phyloP scores from a whole-genome alignment of 2,797 vertebrate species.

The Oreonectes daqikongensis region DNA sequence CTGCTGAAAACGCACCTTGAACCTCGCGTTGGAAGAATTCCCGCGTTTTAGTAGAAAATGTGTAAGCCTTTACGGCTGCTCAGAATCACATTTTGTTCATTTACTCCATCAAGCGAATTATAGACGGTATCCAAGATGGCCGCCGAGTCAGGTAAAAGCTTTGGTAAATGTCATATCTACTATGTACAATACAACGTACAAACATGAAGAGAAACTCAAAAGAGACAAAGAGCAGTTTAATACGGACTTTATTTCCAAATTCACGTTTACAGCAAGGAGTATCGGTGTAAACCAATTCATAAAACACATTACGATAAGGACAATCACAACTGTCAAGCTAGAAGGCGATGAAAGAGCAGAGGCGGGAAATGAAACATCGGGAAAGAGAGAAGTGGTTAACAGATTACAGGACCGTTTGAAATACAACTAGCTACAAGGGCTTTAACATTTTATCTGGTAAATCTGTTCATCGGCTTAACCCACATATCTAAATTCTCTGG shows the following conservation, averaged over 20 bases:
- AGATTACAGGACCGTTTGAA: conserved; percentile 22
- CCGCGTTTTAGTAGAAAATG: too few species aligned
- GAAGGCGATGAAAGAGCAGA: conserved; percentile 54
- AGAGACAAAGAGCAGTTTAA: conserved; percentile 48
- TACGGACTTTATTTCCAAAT: conserved; percentile 89
- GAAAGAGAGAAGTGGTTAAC: conserved; percentile 15
- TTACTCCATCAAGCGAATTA: too few species aligned
- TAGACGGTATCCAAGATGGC: too few species aligned
- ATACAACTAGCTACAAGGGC: conserved; percentile 15
- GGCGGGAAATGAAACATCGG: conserved; percentile 26
- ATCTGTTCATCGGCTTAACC: conserved; percentile 13
- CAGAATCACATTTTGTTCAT: too few species aligned
- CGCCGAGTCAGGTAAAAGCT: too few species aligned
- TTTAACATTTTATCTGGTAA: not conserved
- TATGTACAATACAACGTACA: too few species aligned
- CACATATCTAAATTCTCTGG: conserved; percentile 24
- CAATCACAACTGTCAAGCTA: conserved; percentile 84
- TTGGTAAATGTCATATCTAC: too few species aligned
- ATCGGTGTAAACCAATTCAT: conserved; percentile 79
- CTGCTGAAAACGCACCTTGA: too few species aligned
- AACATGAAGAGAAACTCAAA: too few species aligned
- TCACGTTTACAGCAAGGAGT: conserved; percentile 84
- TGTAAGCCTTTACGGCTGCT: too few species aligned
- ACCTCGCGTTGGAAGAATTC: too few species aligned
- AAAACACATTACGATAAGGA: conserved; percentile 84